Base-by-base conservation (phyloP, 2,888 invertebrate genomes). In the Agrotis clavis region DNA sequence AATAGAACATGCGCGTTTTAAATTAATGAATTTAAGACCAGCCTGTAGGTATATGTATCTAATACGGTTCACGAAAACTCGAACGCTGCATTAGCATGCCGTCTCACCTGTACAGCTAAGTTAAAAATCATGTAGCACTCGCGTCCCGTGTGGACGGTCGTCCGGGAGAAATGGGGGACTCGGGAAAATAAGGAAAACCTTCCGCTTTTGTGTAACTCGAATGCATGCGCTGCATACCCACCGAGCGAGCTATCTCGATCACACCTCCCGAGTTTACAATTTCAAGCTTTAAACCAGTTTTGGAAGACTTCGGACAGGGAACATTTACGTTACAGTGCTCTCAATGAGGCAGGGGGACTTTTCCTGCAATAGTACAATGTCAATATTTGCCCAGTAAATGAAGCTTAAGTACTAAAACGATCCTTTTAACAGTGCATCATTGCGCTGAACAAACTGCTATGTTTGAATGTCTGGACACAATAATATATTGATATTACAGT, bases 41-140 rank as follows among this genome's bases (percentile, higher is more conserved):
- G 64, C 65, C 64, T 48, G 75, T 75, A 50, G 25, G 18, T 72
- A 56, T 21, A 30, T 9, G 25, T 73, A 59, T 59, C 48, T 72
- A 74, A 74, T 57, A 85, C 79, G 79, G 82, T 86, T 85, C 81
- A 79, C 79, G 66, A 84, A 86, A 88, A 86, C 89, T 79, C 82
- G 86, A 86, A 89, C 85, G 86, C 84, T 91, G 91, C 92, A 93
- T 92, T 93, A 93, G 91, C 92, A 90, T 89, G 85, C 86, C 85
- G 82, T 81, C 87, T 89, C 89, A 93, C 92, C 93, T 94, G 91
- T 87, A 86, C 83, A 86, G 90, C 87, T 95, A 95, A 95, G 95
- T 95, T 94, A 93, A 95, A 95, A 95, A 92, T 92, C 95, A 88
- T 95, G 95, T 95, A 92, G 90, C 90, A 83, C 88, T 88, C 88